Evolutionary conservation across 2,797 vertebrate genomes (phyloP).

Genomic region (Tragopan temminckii): DNA sequence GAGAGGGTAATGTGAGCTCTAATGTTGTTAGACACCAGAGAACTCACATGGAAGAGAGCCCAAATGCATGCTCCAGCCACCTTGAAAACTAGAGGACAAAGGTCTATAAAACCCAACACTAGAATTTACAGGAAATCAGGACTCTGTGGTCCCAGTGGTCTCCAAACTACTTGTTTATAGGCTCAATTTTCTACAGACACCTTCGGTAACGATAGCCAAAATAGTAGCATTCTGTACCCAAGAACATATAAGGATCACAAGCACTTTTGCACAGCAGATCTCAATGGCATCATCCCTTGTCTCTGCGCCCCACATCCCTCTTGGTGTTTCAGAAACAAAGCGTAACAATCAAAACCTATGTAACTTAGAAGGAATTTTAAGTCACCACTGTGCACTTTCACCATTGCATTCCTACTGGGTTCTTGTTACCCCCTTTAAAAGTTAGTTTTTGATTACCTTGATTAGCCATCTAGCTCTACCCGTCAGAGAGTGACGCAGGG

Average conservation of each 20-base stretch:
- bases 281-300: accelerated
- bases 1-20: constrained; percentile 50
- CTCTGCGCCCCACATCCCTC: accelerated
- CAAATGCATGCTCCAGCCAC: constrained; percentile 49
- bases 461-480: background rate
- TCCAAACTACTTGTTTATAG: background rate
- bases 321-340: background rate
- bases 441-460: background rate
- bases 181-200: background rate
- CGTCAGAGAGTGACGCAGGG: background rate
- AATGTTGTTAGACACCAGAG: constrained; percentile 68
- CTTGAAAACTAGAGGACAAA: constrained; percentile 58
- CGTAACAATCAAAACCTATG: background rate
- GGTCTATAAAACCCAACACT: constrained; percentile 15
- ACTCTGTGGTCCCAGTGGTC: constrained; percentile 14
- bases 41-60: constrained; percentile 56
- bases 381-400: background rate
- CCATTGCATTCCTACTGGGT: background rate
- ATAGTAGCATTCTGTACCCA: background rate
- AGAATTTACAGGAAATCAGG: constrained; percentile 56
- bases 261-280: background rate
- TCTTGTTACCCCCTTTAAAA: background rate
- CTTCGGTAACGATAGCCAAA: background rate
- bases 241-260: background rate
- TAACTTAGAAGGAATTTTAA: background rate